Conservation (phyloP, 2,797 vertebrate genomes). For the Trachops cirrhosus region DNA sequence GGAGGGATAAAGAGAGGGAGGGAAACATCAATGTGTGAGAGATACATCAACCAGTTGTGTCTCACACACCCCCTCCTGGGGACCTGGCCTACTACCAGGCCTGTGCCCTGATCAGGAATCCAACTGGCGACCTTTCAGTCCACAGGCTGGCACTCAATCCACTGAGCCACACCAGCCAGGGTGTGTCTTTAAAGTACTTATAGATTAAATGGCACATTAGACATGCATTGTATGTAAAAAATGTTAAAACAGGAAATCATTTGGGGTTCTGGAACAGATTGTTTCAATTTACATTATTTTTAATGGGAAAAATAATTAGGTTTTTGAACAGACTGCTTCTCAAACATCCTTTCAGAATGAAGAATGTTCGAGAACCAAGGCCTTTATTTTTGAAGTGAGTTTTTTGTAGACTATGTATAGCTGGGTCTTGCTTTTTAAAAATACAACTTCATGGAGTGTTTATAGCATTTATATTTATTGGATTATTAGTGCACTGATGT, state of each 20-base stretch:
- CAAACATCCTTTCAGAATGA: not conserved
- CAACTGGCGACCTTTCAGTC: not conserved
- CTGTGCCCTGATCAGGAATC: no score
- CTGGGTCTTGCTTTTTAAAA: not conserved
- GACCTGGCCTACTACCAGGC: no score
- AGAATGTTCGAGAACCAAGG: not conserved
- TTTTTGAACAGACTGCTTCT: not conserved
- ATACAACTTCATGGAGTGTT: not conserved
- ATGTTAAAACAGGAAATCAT: not conserved
- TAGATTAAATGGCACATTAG: not conserved
- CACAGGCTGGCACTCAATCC: not conserved
- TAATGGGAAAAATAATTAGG: not conserved
- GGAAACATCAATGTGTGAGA: not conserved
- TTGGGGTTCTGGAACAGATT: not conserved
- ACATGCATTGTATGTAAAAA: not conserved
- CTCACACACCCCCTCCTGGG: not conserved
- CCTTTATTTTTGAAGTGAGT: not conserved
- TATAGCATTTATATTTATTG: not conserved
- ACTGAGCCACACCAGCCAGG: not conserved
- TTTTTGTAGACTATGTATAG: not conserved
- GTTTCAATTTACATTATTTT: not conserved
- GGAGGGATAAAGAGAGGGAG: not conserved
- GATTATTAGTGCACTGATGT: not conserved
- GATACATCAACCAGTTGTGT: no score
- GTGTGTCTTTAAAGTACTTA: not conserved